These are phyloP conservation scores for Graptemys geographica DNA, from an alignment of 2,797 vertebrate species.

Conservation along the genomic window DNA sequence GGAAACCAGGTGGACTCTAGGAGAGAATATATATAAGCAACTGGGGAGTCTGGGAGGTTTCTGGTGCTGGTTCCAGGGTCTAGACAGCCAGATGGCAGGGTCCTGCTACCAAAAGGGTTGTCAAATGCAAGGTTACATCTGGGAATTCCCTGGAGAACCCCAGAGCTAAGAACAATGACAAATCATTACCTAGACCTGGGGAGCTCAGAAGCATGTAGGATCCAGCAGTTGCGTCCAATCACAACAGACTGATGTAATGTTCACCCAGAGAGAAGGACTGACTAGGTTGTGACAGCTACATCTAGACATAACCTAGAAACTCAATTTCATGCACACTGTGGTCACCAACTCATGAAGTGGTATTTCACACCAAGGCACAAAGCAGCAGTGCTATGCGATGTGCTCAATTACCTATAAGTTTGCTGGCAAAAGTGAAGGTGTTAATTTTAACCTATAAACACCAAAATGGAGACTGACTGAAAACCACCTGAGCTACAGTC, in stretches of 20 bases:
- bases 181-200: not conserved
- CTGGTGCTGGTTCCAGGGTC: not conserved
- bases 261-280: not conserved
- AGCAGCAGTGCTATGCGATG: accelerated
- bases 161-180: not conserved
- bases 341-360: not conserved
- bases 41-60: not conserved
- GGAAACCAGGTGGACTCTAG: not conserved
- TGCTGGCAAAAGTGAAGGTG: not conserved
- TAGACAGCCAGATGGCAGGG: not conserved
- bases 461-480: not conserved
- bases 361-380: not conserved
- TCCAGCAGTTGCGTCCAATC: not conserved
- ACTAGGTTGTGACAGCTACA: not conserved
- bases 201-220: not conserved
- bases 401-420: not conserved
- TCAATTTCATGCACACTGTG: not conserved
- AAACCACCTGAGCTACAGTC: not conserved
- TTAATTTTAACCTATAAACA: not conserved
- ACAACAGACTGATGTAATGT: not conserved
- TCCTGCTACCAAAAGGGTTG: not conserved
- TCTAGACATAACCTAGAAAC: not conserved
- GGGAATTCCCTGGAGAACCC: not conserved
- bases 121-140: not conserved
- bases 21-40: not conserved